phyloP scores from a whole-genome alignment of 2,113 vertebrate species.

The Emydocephalus ijimae region DNA sequence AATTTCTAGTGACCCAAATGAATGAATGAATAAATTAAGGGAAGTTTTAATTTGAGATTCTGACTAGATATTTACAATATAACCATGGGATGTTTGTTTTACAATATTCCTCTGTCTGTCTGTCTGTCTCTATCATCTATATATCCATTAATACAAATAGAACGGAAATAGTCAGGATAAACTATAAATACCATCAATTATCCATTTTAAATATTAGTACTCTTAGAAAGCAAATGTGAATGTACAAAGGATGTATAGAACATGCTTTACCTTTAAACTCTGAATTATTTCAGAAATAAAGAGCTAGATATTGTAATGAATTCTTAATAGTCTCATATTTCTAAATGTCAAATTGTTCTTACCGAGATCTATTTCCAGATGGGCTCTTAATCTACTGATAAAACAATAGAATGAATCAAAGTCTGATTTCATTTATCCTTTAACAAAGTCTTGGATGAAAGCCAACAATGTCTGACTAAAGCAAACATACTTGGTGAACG shows the following conservation, averaged over 20 bases:
- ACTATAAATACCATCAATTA: background rate
- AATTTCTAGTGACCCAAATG: background rate
- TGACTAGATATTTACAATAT: background rate
- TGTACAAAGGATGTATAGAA: background rate
- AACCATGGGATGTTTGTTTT: background rate
- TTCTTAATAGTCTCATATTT: background rate
- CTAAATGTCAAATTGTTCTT: background rate
- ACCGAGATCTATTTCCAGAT: background rate
- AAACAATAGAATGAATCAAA: background rate
- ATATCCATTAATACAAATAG: background rate
- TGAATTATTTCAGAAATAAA: background rate
- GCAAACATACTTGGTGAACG: background rate
- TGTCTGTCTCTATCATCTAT: background rate
- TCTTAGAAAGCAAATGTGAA: background rate
- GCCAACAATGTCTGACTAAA: background rate
- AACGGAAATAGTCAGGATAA: background rate
- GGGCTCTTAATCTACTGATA: background rate
- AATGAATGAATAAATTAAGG: background rate
- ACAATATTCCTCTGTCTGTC: constrained; percentile 1
- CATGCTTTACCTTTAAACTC: background rate
- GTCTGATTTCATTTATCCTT: background rate
- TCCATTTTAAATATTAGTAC: background rate
- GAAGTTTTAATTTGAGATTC: background rate
- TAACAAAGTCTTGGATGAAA: background rate
- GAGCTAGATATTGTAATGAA: background rate